Base-by-base conservation (phyloP, 1,140 invertebrate genomes). In the Schlechtendalia chinensis region DNA sequence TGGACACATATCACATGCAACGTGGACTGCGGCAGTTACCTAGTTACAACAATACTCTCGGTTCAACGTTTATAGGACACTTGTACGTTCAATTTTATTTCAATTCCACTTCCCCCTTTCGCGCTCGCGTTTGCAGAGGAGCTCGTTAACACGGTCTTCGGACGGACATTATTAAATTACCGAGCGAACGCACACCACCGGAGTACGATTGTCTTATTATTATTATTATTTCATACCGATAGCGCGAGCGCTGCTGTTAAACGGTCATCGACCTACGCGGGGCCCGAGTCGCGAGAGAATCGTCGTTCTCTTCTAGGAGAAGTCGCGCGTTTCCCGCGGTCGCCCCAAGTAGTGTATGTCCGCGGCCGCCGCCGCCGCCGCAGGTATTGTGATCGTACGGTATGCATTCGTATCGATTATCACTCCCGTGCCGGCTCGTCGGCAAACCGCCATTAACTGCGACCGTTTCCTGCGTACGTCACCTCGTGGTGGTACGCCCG, bases 121-220 rank as follows among this genome's bases (percentile, higher is more conserved):
- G 32, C 8, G 24, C 6, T 12, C 32, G 32, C 32, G 32, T 69
- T 69, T 47, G 22, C 3, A 69, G 5, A n/a, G 12, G 5, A n/a
- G 12, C n/a, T 47, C 0, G 22, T 47, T 47, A 69, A 69, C 65
- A 27, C n/a, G n/a, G 10, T 47, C n/a, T 47, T 47, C 22, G 22
- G 67, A 47, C 47, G 24, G 39, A 45, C n/a, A 69, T 19, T 27
- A 69, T 69, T 69, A 24, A 50, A 19, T 27, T 69, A 69, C 67
- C 27, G 14, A 16, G 22, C 22, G 47, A 50, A 50, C 39, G 32
- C 8, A 69, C 12, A 69, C n/a, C 19, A 69, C 5, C 22, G 22
- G 67, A 69, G 4, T 14, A 69, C 22, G 67, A 69, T 69, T 69
- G 67, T 69, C 45, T 69, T 47, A 69, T 69, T 50, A 69, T 47